These are phyloP conservation scores for Pelobates cultripes DNA, from an alignment of 2,797 vertebrate genomes.

Conservation along the genomic window DNA sequence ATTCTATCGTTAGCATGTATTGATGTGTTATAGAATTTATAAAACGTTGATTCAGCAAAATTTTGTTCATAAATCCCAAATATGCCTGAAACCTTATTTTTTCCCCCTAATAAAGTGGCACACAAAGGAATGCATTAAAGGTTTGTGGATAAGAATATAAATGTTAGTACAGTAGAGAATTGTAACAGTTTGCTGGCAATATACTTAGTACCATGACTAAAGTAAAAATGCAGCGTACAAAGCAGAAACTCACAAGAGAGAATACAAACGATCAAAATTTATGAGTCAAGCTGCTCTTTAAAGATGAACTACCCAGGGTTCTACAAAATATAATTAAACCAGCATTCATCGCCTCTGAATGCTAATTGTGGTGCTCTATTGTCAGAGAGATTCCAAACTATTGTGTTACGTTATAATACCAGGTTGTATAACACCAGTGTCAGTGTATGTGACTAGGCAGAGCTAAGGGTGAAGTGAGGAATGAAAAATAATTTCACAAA, in stretches of 20 bases:
- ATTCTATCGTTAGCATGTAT: slow-evolving; percentile 11
- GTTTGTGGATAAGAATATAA: slow-evolving; percentile 63
- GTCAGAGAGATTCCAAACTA: slow-evolving; percentile 55
- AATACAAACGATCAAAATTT: slow-evolving; percentile 59
- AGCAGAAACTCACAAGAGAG: slow-evolving; percentile 50
- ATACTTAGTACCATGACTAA: slow-evolving; percentile 57
- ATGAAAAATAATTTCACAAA: too few relatives aligned
- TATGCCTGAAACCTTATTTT: slow-evolving; percentile 56
- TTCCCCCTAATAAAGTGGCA: slow-evolving; percentile 60
- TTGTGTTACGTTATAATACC: slow-evolving; percentile 30
- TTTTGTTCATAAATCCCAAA: slow-evolving; percentile 61
- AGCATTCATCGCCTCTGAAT: slow-evolving; percentile 29
- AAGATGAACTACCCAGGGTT: slow-evolving; percentile 58
- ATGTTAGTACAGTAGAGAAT: slow-evolving; percentile 64
- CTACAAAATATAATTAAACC: slow-evolving; percentile 48
- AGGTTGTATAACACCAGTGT: too few relatives aligned
- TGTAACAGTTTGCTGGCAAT: slow-evolving; percentile 62
- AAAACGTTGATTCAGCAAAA: slow-evolving; percentile 59
- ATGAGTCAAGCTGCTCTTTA: slow-evolving; percentile 60
- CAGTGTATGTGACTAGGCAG: too few relatives aligned
- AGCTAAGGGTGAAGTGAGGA: too few relatives aligned
- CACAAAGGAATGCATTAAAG: slow-evolving; percentile 64
- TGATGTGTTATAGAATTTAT: slow-evolving; percentile 34
- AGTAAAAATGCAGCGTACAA: slow-evolving; percentile 55
- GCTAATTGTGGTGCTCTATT: slow-evolving; percentile 59